These are phyloP conservation scores for Phymorhynchus buccinoides DNA, from an alignment of 1,140 invertebrate species.

Conservation along the genomic window DNA sequence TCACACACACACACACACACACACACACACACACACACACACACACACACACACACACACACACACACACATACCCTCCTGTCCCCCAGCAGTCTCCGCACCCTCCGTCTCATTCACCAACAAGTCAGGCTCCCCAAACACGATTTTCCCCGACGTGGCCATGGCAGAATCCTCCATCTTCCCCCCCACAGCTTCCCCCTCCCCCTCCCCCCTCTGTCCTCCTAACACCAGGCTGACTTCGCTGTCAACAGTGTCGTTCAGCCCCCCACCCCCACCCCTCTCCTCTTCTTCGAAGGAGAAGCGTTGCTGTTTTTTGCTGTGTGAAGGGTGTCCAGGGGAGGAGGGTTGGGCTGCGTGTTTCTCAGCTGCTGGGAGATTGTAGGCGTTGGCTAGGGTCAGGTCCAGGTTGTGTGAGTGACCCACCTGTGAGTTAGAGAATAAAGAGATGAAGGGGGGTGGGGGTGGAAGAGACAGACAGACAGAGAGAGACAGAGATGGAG, in stretches of 20 bases:
- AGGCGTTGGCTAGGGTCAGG: conserved; percentile 60
- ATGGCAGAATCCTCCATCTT: no score
- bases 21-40: no score
- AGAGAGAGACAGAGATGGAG: no score
- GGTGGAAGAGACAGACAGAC: no score
- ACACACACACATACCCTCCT: conserved; percentile 6
- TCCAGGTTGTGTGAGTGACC: conserved; percentile 52
- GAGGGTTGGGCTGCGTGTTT: not conserved
- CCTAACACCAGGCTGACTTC: conserved; percentile 56
- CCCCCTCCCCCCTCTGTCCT: no score
- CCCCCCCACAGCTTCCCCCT: no score
- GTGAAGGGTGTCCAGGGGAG: conserved; percentile 37
- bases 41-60: no score
- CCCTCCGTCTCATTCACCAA: conserved; percentile 46
- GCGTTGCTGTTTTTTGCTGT: conserved; percentile 46
- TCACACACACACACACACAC: no score
- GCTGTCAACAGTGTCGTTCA: conserved; percentile 65
- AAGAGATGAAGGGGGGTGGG: no score
- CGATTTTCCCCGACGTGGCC: conserved; percentile 67
- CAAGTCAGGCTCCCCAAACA: conserved; percentile 66
- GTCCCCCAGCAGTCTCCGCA: conserved; percentile 42
- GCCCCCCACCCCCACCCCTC: conserved; percentile 43
- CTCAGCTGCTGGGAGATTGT: conserved; percentile 52
- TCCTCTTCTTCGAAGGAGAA: conserved; percentile 62
- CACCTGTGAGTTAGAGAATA: no score